phyloP scores from a whole-genome alignment of 2,888 invertebrate species.

The Plagodis pulveraria region DNA sequence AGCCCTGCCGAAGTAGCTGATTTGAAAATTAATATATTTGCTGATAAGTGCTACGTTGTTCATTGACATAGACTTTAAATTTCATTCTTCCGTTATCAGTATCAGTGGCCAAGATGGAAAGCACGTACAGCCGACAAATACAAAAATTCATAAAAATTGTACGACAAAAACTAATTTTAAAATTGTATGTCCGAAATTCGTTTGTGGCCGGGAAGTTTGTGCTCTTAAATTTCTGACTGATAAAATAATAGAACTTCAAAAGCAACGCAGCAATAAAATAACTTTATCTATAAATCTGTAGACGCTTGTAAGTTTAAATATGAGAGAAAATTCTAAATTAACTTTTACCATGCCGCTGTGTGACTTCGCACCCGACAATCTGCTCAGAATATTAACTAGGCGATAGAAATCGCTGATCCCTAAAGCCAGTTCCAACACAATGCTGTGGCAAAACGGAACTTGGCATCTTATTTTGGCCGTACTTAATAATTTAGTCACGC shows the following conservation, averaged over 20 bases:
- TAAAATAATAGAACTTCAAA: neutral
- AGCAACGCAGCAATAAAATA: constrained; percentile 5
- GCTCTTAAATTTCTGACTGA: neutral
- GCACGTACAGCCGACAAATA: too few relatives aligned
- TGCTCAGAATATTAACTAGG: constrained; percentile 78
- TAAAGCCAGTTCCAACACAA: constrained; percentile 71
- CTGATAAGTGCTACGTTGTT: too few relatives aligned
- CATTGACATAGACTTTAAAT: too few relatives aligned
- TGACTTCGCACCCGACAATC: constrained; percentile 68
- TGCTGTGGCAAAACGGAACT: constrained; percentile 72
- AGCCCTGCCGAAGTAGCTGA: too few relatives aligned
- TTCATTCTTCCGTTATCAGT: too few relatives aligned
- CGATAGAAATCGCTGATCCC: constrained; percentile 77
- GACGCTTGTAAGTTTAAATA: constrained; percentile 52
- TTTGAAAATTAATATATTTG: too few relatives aligned
- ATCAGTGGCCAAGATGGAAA: too few relatives aligned
- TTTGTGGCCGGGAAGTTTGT: too few relatives aligned
- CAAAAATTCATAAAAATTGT: too few relatives aligned
- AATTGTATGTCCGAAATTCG: too few relatives aligned
- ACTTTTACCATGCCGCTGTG: constrained; percentile 69
- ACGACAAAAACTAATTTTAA: too few relatives aligned
- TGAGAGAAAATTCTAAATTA: constrained; percentile 71
- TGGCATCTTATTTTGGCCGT: constrained; percentile 75
- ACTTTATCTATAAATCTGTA: constrained; percentile 23
- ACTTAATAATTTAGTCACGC: constrained; percentile 82